Conservation (phyloP, 2,113 vertebrate genomes). For the Boleophthalmus pectinirostris region DNA sequence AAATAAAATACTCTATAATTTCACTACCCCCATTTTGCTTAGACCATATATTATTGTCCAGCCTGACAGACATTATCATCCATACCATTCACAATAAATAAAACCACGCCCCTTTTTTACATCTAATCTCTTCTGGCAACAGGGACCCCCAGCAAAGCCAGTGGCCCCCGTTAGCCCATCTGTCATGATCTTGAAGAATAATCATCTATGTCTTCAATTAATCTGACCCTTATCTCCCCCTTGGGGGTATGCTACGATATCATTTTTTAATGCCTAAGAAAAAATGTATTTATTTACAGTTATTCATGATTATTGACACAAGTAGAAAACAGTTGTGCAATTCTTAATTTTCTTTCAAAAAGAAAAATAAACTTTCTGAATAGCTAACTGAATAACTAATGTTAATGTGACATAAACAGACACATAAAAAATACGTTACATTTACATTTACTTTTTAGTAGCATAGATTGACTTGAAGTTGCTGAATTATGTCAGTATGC, state of each 20-base stretch:
- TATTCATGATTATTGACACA: background rate
- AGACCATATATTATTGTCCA: slow-evolving; percentile 73
- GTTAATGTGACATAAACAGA: no score
- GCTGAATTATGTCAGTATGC: no score
- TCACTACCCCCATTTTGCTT: slow-evolving; percentile 72
- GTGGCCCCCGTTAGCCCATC: slow-evolving; percentile 40
- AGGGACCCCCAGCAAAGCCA: slow-evolving; percentile 7
- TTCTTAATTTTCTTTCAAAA: background rate
- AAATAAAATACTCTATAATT: no score
- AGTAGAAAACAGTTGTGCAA: background rate
- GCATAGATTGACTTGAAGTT: background rate
- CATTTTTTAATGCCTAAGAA: background rate
- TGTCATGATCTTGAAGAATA: slow-evolving; percentile 42
- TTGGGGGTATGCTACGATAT: slow-evolving; percentile 26
- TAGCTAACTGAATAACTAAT: no score
- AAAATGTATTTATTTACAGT: background rate
- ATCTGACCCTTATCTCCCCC: slow-evolving; percentile 25
- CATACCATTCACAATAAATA: slow-evolving; percentile 8
- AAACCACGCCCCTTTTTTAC: slow-evolving; percentile 9
- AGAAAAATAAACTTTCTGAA: background rate
- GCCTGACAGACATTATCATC: slow-evolving; percentile 67
- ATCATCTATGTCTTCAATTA: slow-evolving; percentile 1
- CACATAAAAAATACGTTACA: no score
- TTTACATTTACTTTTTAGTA: background rate
- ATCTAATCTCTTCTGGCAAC: slow-evolving; percentile 45